phyloP scores from a whole-genome alignment of 92 coral and sea anemone genomes.

The Galaxea fascicularis region DNA sequence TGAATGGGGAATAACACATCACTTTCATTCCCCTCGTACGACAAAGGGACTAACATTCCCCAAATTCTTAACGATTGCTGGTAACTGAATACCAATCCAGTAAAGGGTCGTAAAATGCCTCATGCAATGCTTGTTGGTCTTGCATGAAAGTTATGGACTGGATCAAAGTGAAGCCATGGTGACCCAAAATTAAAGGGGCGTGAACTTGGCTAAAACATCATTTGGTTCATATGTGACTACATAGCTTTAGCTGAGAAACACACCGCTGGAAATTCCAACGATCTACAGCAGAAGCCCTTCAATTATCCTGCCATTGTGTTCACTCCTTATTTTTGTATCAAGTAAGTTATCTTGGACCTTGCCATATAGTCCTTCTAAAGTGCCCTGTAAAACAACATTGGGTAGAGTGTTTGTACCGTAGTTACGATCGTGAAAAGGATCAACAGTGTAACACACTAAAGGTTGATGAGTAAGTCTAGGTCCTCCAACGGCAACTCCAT shows the following conservation, averaged over 20 bases:
- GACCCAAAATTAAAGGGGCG: too few relatives aligned
- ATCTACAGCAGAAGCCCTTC: not conserved
- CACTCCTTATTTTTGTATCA: not conserved
- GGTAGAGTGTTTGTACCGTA: constrained; percentile 57
- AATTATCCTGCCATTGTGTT: not conserved
- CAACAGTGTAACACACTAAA: constrained; percentile 76
- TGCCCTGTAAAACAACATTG: constrained; percentile 79
- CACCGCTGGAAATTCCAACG: too few relatives aligned
- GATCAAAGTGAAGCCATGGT: too few relatives aligned
- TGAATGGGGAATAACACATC: too few relatives aligned
- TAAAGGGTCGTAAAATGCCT: too few relatives aligned
- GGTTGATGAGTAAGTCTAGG: constrained; percentile 86
- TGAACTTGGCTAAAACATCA: too few relatives aligned
- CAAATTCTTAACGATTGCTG: too few relatives aligned
- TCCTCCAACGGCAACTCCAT: constrained; percentile 58
- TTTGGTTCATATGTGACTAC: not conserved
- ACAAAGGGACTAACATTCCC: too few relatives aligned
- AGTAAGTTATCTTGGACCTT: not conserved
- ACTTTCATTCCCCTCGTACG: too few relatives aligned
- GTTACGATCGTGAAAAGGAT: constrained; percentile 65
- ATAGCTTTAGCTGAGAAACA: not conserved
- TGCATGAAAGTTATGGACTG: too few relatives aligned
- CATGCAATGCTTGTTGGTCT: too few relatives aligned
- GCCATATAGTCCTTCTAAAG: constrained; percentile 78
- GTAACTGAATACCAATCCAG: too few relatives aligned